Evolutionary conservation across 2,113 vertebrate genomes (phyloP).

Genomic region (Notothenia coriiceps): DNA sequence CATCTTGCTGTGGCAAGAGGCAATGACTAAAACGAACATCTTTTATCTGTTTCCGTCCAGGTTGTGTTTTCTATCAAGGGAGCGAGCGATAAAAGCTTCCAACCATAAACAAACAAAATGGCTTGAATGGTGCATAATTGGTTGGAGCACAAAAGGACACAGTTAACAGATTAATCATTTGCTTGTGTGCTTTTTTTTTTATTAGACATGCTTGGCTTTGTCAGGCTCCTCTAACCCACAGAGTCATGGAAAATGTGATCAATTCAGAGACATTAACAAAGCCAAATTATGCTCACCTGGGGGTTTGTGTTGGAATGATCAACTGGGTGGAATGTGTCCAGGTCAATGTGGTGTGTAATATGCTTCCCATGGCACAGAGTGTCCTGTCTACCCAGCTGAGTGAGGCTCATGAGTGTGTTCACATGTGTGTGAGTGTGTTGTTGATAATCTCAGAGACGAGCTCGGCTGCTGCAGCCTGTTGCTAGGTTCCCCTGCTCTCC

Average conservation of each 20-base stretch:
- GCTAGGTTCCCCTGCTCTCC: slow-evolving; percentile 68
- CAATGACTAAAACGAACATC: neutral
- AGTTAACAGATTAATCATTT: slow-evolving; percentile 45
- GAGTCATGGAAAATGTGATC: slow-evolving; percentile 26
- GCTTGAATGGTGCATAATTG: slow-evolving; percentile 15
- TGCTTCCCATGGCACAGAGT: slow-evolving; percentile 35
- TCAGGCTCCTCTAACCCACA: slow-evolving; percentile 29
- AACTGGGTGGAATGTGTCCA: slow-evolving; percentile 24
- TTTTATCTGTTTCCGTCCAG: slow-evolving; percentile 41
- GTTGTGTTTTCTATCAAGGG: slow-evolving; percentile 16
- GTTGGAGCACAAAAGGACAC: slow-evolving; percentile 10
- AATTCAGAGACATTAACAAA: slow-evolving; percentile 12
- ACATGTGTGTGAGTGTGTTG: neutral
- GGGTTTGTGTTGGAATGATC: slow-evolving; percentile 31
- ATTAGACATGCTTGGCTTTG: slow-evolving; percentile 16
- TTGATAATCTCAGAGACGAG: slow-evolving; percentile 30
- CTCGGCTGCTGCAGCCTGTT: slow-evolving; percentile 68
- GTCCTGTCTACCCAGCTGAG: slow-evolving; percentile 35
- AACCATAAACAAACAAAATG: slow-evolving; percentile 26
- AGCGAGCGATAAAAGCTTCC: slow-evolving; percentile 33
- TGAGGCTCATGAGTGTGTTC: neutral
- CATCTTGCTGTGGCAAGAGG: slow-evolving; percentile 1
- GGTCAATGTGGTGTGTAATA: slow-evolving; percentile 36
- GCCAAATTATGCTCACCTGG: slow-evolving; percentile 22
- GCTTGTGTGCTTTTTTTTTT: slow-evolving; percentile 21